Conservation (phyloP, 2,888 invertebrate species). For the Adineta ricciae region DNA sequence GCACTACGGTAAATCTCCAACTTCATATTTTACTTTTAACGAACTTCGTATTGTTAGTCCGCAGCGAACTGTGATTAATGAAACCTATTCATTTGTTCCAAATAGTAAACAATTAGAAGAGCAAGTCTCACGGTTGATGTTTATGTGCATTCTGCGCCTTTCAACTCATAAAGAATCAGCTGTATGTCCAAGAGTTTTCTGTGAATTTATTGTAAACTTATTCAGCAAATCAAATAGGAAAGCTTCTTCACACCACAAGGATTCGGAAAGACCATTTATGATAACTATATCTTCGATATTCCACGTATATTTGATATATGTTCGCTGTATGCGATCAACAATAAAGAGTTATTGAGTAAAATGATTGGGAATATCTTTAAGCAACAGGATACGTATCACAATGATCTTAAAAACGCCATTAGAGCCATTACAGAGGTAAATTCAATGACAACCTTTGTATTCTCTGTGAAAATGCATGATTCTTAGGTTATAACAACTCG, state of each 20-base stretch:
- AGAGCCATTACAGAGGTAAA: constrained; percentile 45
- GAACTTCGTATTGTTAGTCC: neutral
- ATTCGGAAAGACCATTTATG: constrained; percentile 64
- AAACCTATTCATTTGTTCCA: constrained; percentile 38
- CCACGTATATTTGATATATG: constrained; percentile 70
- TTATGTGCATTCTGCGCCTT: constrained; percentile 65
- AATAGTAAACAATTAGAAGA: constrained; percentile 56
- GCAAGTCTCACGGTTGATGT: constrained; percentile 56
- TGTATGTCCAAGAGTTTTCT: constrained; percentile 49
- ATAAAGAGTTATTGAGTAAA: constrained; percentile 57
- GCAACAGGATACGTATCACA: constrained; percentile 60
- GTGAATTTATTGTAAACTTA: neutral
- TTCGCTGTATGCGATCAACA: constrained; percentile 63
- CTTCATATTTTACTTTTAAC: neutral
- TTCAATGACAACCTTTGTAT: too few relatives aligned
- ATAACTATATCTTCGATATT: constrained; percentile 70
- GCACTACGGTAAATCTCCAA: constrained; percentile 55
- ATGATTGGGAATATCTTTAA: constrained; percentile 61
- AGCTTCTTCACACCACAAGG: constrained; percentile 57
- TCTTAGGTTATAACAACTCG: neutral
- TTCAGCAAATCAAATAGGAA: constrained; percentile 38
- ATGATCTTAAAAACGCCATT: constrained; percentile 53
- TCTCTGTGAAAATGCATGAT: too few relatives aligned
- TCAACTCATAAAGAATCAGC: constrained; percentile 68
- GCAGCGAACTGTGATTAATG: constrained; percentile 36